A percentile compares a stretch with the other conserved stretches of the same genome.
phyloP scores from a whole-genome alignment of 2,113 vertebrate genomes.

The Boulengeromyrus knoepffleri region DNA sequence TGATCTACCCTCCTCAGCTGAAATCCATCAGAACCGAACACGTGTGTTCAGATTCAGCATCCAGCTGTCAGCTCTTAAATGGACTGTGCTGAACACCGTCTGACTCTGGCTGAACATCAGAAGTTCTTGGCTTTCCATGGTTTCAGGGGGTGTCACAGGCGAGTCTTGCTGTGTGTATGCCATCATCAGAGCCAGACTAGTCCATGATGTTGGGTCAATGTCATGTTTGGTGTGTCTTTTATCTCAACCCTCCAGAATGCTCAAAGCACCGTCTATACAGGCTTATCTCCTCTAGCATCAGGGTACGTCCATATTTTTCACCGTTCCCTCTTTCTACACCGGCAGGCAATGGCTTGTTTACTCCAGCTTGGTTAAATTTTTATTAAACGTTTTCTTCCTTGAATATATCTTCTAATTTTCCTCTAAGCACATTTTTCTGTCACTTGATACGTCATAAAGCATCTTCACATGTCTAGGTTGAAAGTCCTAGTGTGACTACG shows the following conservation, averaged over 20 bases:
- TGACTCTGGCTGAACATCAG: neutral
- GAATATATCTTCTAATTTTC: constrained; percentile 2
- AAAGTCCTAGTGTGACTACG: neutral
- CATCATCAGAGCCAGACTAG: neutral
- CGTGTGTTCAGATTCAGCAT: neutral
- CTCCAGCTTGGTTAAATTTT: neutral
- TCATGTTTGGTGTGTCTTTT: neutral
- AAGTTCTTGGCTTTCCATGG: neutral
- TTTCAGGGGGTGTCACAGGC: neutral
- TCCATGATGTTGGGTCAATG: neutral
- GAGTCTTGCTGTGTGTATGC: neutral
- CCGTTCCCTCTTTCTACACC: constrained; percentile 15
- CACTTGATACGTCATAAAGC: neutral
- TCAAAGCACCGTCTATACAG: constrained; percentile 35
- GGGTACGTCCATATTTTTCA: constrained; percentile 7
- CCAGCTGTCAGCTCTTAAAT: neutral
- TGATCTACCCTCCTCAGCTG: neutral
- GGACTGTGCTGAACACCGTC: neutral
- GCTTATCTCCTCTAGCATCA: constrained; percentile 23
- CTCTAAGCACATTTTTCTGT: neutral
- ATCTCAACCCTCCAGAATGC: constrained; percentile 21
- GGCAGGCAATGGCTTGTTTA: neutral
- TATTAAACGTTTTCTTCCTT: neutral
- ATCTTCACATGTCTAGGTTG: neutral
- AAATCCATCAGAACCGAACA: neutral